A percentile compares a stretch with the other conserved stretches of the same genome.
Conservation (phyloP, 2,113 vertebrate species). For the Chloebia gouldiae region DNA sequence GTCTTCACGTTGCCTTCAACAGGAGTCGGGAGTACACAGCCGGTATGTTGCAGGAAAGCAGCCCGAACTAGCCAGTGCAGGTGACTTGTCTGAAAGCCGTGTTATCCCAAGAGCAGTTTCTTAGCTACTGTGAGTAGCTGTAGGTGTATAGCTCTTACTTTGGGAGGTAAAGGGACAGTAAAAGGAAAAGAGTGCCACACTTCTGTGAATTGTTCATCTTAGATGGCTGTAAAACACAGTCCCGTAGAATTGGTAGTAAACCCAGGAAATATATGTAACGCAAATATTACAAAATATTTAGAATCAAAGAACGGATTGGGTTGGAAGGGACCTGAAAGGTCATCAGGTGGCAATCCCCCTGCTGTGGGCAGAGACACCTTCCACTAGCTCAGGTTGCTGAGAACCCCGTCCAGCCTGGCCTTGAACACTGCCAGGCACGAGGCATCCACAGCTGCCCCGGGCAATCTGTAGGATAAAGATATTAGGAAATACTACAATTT, state of each 20-base stretch:
- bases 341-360: not conserved
- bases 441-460: not conserved
- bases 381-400: not conserved
- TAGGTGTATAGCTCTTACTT: not conserved
- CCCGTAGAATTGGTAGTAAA: not conserved
- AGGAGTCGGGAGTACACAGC: not conserved
- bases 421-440: not conserved
- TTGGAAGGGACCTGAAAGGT: not conserved
- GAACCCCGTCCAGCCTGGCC: not conserved
- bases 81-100: not conserved
- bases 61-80: not conserved
- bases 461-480: not conserved
- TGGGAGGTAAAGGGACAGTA: not conserved
- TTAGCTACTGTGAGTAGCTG: not conserved
- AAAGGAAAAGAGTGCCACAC: not conserved
- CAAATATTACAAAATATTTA: not conserved
- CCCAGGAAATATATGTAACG: accelerated
- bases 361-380: too few species aligned
- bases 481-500: not conserved
- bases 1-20: not conserved
- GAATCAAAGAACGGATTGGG: not conserved
- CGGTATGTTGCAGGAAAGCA: not conserved
- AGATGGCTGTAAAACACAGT: accelerated
- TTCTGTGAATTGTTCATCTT: not conserved
- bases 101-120: too few species aligned